Conservation (phyloP, 2,888 invertebrate species). For the Cantharis rustica region DNA sequence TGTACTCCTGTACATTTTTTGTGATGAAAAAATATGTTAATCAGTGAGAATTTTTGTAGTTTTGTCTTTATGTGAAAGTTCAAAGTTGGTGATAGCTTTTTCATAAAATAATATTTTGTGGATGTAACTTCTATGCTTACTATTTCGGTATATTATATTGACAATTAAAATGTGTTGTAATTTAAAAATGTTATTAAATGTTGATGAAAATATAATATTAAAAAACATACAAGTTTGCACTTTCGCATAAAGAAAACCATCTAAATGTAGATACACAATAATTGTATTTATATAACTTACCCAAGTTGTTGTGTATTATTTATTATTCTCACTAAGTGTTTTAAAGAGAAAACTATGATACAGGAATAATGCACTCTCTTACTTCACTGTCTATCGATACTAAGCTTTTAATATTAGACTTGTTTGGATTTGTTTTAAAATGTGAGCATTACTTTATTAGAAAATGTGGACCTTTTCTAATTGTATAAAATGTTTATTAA, state of each 20-base stretch:
- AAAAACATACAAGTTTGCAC: neutral
- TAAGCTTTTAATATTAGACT: neutral
- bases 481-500: neutral
- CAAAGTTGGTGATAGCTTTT: neutral
- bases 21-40: constrained; percentile 10
- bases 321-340: neutral
- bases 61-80: constrained; percentile 2
- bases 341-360: neutral
- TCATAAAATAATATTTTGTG: neutral
- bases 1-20: constrained; percentile 14
- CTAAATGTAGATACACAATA: neutral
- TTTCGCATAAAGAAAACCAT: neutral
- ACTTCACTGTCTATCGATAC: neutral
- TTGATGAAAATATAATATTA: neutral
- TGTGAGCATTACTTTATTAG: neutral
- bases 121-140: neutral
- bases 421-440: neutral
- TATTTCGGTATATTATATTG: neutral
- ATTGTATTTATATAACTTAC: neutral
- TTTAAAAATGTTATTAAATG: neutral
- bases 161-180: neutral
- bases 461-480: neutral
- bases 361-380: neutral
- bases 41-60: constrained; percentile 7
- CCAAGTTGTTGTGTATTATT: neutral